Evolutionary conservation across 2,113 vertebrate genomes (phyloP), one percentile per base, ranked within the genome.

Genomic region (Oryzias javanicus): DNA sequence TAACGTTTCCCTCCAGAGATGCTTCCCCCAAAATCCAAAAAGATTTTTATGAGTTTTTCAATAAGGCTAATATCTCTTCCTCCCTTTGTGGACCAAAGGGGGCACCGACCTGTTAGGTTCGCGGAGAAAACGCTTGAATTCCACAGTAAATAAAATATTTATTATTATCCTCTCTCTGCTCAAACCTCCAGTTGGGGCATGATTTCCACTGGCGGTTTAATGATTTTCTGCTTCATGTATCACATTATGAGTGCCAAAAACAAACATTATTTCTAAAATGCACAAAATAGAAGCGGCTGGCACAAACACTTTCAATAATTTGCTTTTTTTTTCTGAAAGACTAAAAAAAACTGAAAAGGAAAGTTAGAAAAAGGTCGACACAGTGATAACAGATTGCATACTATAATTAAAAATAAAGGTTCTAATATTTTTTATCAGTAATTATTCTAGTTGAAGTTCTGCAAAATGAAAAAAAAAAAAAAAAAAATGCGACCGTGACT

Each of bases 1-100:
- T 66, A 76, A 61, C 60, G 40, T 73, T 64, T 60, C 54, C 64
- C 71, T 71, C 52, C 42, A 69, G 65, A 79, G 61, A 80, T 50
- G 58, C 69, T 64, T 27, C 25, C 46, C 75, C 68, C 70, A 27
- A 81, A 67, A 70, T 55, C 25, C 49, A 40, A 64, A 83, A 67
- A 72, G 4, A 69, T 79, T 72, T 1, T 60, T 54, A 55, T 67
- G 57, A 64, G n/a, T 61, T 71, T 73, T 72, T 44, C 42, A 59
- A 70, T 64, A 54, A 24, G 27, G 59, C 20, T 67, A 49, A 78
- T 70, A 49, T 62, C 12, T 0, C 55, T 63, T 25, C 50, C 49
- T 44, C 42, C 4, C 51, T 27, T 12, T 5, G n/a, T 25, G 44
- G 53, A 60, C 35, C 29, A 22, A 25, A 13, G 22, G 13, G 20